phyloP scores from a whole-genome alignment of 2,113 vertebrate genomes.

The Microcebus lehilahytsara region DNA sequence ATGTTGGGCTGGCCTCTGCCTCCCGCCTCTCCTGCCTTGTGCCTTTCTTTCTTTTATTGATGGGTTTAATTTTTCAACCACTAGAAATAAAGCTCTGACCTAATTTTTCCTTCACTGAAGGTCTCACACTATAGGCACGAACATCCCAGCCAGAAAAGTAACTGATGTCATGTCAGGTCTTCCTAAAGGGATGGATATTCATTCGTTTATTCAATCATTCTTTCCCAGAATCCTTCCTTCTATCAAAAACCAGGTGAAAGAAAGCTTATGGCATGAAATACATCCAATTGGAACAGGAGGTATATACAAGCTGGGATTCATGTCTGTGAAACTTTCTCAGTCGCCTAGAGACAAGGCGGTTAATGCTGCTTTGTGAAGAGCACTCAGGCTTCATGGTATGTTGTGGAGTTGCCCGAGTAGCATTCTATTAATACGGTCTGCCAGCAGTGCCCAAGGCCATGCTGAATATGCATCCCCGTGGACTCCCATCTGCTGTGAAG shows the following conservation, averaged over 20 bases:
- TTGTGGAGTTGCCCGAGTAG: background rate
- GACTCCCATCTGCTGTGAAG: background rate
- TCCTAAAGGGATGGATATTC: background rate
- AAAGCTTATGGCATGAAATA: background rate
- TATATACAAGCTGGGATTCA: background rate
- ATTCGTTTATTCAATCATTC: background rate
- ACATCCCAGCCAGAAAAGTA: background rate
- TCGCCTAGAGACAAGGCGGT: background rate
- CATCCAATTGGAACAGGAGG: background rate
- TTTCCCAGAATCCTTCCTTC: background rate
- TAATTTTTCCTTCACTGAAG: background rate
- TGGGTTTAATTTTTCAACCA: background rate
- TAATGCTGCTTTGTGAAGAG: background rate
- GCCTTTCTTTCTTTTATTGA: background rate
- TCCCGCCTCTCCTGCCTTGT: background rate
- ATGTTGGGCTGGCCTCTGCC: accelerated
- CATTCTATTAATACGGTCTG: background rate
- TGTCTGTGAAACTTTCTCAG: background rate
- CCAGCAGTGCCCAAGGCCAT: background rate
- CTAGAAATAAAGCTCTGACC: background rate
- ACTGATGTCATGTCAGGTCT: background rate
- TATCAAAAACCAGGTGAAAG: background rate
- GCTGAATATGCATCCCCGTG: background rate
- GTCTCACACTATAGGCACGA: background rate
- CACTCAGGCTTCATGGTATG: background rate